These are phyloP conservation scores for Thamnophis sirtalis DNA, from an alignment of 2,113 vertebrate species.

Conservation along the genomic window DNA sequence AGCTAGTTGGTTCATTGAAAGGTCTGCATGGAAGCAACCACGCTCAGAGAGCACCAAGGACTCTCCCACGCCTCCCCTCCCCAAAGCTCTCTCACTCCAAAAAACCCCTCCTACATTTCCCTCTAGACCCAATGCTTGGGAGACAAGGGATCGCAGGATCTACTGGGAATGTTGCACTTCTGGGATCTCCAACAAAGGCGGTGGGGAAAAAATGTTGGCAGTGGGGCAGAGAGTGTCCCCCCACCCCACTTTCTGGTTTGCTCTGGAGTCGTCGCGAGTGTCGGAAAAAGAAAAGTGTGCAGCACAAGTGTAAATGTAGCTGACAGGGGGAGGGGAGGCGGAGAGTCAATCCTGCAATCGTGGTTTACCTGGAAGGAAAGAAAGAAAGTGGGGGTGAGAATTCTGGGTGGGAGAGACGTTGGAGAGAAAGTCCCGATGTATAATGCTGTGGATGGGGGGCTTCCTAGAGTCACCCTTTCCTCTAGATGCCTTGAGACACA, in stretches of 20 bases:
- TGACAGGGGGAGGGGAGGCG: background rate
- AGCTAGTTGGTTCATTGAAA: background rate
- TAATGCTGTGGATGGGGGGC: background rate
- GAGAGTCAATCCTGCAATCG: background rate
- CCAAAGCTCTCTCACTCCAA: background rate
- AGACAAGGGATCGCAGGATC: background rate
- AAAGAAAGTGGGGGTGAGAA: background rate
- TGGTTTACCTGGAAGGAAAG: background rate
- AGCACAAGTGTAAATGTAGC: background rate
- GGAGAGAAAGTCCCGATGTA: background rate
- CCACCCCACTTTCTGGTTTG: background rate
- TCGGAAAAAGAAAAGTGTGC: background rate
- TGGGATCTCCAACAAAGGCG: background rate
- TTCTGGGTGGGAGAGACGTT: background rate
- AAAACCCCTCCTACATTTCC: background rate
- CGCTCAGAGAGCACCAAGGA: no score
- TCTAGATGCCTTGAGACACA: background rate
- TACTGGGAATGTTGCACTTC: background rate
- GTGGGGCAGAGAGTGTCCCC: background rate
- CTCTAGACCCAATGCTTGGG: background rate
- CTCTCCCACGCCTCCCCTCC: no score
- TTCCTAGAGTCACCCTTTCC: background rate
- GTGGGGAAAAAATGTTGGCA: background rate
- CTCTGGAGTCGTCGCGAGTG: background rate
- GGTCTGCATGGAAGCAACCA: background rate